These are phyloP conservation scores for Heliothis peltigera DNA, from an alignment of 2,888 invertebrate species.

Conservation along the genomic window DNA sequence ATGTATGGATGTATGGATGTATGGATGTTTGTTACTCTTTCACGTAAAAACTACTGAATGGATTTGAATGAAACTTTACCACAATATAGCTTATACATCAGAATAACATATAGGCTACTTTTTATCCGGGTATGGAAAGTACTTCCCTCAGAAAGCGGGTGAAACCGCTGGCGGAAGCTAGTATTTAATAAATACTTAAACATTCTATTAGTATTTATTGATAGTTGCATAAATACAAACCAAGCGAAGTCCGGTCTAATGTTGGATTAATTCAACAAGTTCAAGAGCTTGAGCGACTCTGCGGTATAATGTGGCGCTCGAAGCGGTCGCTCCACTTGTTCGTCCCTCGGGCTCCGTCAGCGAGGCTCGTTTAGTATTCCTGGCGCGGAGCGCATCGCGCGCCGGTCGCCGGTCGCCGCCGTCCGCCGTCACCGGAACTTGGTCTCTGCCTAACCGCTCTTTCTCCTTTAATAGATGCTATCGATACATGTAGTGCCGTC, in stretches of 20 bases:
- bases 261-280: constrained; percentile 20
- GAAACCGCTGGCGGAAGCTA: too few species aligned
- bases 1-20: too few species aligned
- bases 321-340: constrained; percentile 68
- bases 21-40: too few species aligned
- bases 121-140: too few species aligned
- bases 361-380: constrained; percentile 75
- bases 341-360: constrained; percentile 63
- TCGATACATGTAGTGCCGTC: constrained; percentile 69
- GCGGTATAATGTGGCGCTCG: constrained; percentile 32
- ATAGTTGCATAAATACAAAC: too few species aligned
- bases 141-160: too few species aligned
- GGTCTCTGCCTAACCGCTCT: constrained; percentile 72
- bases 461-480: constrained; percentile 78
- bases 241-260: neutral
- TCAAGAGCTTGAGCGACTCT: constrained; percentile 14
- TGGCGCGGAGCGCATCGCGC: constrained; percentile 62
- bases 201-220: neutral
- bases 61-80: too few species aligned
- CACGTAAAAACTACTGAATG: too few species aligned
- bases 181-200: too few species aligned
- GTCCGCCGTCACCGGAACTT: constrained; percentile 79
- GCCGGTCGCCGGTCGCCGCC: constrained; percentile 65
- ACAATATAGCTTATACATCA: too few species aligned
- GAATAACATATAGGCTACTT: too few species aligned